Base-by-base conservation (phyloP, 1,140 invertebrate species). In the Drosophila mojavensis region DNA sequence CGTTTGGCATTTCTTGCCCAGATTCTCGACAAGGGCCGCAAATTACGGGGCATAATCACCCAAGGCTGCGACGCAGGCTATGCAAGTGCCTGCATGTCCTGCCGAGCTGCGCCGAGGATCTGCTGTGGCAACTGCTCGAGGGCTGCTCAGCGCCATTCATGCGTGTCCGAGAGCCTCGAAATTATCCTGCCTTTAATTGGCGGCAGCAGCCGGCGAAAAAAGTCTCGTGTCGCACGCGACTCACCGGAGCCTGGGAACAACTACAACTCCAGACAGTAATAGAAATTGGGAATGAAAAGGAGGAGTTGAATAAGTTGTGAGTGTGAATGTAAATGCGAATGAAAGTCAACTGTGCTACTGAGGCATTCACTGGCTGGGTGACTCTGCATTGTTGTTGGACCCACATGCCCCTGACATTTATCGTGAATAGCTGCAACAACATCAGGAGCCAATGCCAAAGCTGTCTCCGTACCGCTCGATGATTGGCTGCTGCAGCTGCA, bases 361-460 rank as follows among this genome's bases (percentile, higher is more conserved):
- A 28, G 33, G 20, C 56, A 45, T 62, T 39, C 65, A 68, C 41
- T 33, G 36, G 43, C 45, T 43, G 28, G 45, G 51, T 26, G 17
- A 2, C 9, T 48, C 56, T 30, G 6, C 15, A 56, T 50, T 36
- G 60, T 30, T 51, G 56, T 59, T 65, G 79, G 81, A 66, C 76
- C 67, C 82, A 86, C 75, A 88, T 88, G 83, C 83, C 83, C 83
- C 83, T 88, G 83, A 88, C 83, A 88, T 88, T 88, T 88, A 89
- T 83, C 79, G 65, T 54, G 64, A 76, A 45, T 61, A 75, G 65
- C 51, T 61, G 54, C 70, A 70, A 61, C 64, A 60, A 48, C 54
- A 66, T 10, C 69, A 53, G 62, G 75, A 67, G 59, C 83, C 82
- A 85, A 85, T 85, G 82, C 81, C 82, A 85, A 77, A 81, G 82